These are phyloP conservation scores for Zaprionus nigranus DNA, from an alignment of 1,140 invertebrate genomes.

Conservation along the genomic window DNA sequence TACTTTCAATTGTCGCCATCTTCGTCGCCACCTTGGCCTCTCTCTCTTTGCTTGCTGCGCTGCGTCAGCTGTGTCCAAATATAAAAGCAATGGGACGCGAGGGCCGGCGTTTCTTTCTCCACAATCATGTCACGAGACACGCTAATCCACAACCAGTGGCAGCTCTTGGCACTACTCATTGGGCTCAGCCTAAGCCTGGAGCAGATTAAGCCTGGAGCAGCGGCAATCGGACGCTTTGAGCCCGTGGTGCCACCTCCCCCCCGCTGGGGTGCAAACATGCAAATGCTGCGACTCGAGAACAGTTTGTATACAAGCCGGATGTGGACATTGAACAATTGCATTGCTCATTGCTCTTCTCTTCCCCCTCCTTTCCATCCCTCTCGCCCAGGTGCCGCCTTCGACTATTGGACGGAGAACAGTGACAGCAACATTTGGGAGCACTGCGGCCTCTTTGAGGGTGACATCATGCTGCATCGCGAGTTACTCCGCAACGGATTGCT, in stretches of 20 bases:
- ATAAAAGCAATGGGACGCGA: slow-evolving; percentile 60
- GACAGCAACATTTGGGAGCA: slow-evolving; percentile 88
- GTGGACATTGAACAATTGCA: neutral
- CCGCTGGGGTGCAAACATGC: slow-evolving; percentile 80
- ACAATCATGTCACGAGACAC: slow-evolving; percentile 58
- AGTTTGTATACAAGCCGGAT: slow-evolving; percentile 57
- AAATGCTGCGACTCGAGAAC: slow-evolving; percentile 76
- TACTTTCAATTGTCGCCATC: slow-evolving; percentile 69
- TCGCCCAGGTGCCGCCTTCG: slow-evolving; percentile 86
- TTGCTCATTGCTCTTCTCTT: neutral
- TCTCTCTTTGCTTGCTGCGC: neutral
- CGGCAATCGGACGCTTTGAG: slow-evolving; percentile 27
- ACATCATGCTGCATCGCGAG: slow-evolving; percentile 86
- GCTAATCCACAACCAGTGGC: slow-evolving; percentile 24
- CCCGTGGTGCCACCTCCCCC: slow-evolving; percentile 62
- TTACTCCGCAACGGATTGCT: slow-evolving; percentile 86
- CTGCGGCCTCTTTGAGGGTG: slow-evolving; percentile 86
- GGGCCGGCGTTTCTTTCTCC: slow-evolving; percentile 63
- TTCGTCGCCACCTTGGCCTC: neutral
- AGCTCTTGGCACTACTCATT: slow-evolving; percentile 20
- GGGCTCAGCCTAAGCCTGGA: neutral
- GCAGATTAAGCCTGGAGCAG: neutral
- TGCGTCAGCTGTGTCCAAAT: slow-evolving; percentile 27
- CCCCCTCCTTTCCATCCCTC: neutral
- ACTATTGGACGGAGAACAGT: slow-evolving; percentile 86